phyloP scores from a whole-genome alignment of 2,888 invertebrate genomes.

The Corbicula japonica region DNA sequence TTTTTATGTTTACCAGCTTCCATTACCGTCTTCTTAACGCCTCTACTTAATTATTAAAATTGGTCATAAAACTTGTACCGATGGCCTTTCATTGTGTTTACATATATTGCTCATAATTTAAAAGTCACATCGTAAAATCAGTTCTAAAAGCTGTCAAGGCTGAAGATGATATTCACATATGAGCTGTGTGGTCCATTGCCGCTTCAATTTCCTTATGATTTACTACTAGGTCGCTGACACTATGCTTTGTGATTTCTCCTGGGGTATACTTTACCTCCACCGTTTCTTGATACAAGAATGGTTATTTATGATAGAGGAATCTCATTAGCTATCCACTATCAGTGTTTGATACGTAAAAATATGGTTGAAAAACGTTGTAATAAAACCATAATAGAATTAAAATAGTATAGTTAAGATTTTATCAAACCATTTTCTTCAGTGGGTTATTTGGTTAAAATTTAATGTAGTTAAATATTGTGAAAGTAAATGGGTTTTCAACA shows the following conservation, averaged over 20 bases:
- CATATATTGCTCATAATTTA: conserved; percentile 50
- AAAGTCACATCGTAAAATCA: conserved; percentile 43
- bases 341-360: conserved; percentile 37
- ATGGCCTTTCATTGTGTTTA: conserved; percentile 33
- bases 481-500: too few relatives aligned
- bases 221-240: conserved; percentile 25
- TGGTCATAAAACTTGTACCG: conserved; percentile 51
- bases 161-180: conserved; percentile 11
- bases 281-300: conserved; percentile 25
- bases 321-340: conserved; percentile 26
- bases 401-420: conserved; percentile 39
- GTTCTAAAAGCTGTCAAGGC: conserved; percentile 48
- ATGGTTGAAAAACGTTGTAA: conserved; percentile 34
- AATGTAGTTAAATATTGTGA: too few relatives aligned
- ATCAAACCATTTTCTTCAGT: conserved; percentile 29
- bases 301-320: conserved; percentile 36
- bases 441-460: conserved; percentile 40
- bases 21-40: conserved; percentile 23
- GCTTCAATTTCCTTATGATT: conserved; percentile 39
- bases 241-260: conserved; percentile 9
- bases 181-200: conserved; percentile 39
- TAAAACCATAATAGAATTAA: conserved; percentile 55
- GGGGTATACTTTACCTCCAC: conserved; percentile 8
- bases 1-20: conserved; percentile 11
- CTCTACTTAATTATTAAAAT: conserved; percentile 43